Evolutionary conservation across 1,140 invertebrate species (phyloP).

Genomic region (Drosophila tsacasi): DNA sequence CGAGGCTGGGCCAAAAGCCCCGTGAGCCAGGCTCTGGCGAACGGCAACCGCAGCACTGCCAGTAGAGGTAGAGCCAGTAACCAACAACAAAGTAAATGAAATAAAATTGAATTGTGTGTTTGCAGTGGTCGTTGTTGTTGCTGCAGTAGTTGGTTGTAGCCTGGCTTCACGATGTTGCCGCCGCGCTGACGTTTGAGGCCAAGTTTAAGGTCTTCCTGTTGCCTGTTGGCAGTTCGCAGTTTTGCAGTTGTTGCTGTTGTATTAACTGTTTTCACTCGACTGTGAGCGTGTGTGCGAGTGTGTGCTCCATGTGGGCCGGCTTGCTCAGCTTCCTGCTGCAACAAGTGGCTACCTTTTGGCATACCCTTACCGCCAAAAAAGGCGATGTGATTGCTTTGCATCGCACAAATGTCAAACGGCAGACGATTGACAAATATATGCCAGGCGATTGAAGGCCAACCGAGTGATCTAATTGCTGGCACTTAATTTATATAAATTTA

Average conservation of each 20-base stretch:
- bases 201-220: slow-evolving; percentile 81
- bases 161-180: slow-evolving; percentile 70
- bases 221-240: slow-evolving; percentile 72
- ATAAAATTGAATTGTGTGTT: slow-evolving; percentile 83
- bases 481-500: not conserved
- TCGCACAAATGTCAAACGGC: not conserved
- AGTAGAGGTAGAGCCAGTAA: slow-evolving; percentile 40
- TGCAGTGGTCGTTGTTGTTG: slow-evolving; percentile 51
- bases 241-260: slow-evolving; percentile 60
- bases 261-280: slow-evolving; percentile 80
- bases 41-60: slow-evolving; percentile 64
- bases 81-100: slow-evolving; percentile 76
- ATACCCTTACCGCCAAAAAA: slow-evolving; percentile 41
- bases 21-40: slow-evolving; percentile 58
- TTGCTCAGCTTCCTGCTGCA: slow-evolving; percentile 65
- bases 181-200: slow-evolving; percentile 71
- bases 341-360: slow-evolving; percentile 75
- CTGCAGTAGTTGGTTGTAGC: slow-evolving; percentile 14
- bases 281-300: slow-evolving; percentile 38
- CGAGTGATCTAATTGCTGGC: no score
- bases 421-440: slow-evolving; percentile 8
- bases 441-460: not conserved
- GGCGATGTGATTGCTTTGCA: slow-evolving; percentile 1
- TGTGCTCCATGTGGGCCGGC: slow-evolving; percentile 68
- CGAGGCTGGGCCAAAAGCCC: slow-evolving; percentile 38